A percentile compares a stretch with the other conserved stretches of the same genome.
phyloP scores from a whole-genome alignment of 2,113 vertebrate genomes.

The Syngnathus floridae region DNA sequence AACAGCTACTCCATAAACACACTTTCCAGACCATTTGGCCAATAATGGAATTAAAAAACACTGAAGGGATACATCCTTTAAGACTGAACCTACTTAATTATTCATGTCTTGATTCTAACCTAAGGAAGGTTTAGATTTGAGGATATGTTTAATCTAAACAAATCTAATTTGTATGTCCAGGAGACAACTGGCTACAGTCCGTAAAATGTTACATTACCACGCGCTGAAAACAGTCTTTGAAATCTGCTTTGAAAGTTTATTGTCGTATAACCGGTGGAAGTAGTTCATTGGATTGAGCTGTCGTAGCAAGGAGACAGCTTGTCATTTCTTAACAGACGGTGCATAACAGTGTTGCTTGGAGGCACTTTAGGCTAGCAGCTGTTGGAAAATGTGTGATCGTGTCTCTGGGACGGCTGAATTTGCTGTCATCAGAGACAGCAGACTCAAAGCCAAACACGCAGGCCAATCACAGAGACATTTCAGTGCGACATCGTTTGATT shows the following conservation, averaged over 20 bases:
- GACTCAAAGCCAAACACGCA: constrained; percentile 6
- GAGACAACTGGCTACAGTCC: constrained; percentile 14
- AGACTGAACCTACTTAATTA: constrained; percentile 32
- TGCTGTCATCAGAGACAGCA: constrained; percentile 31
- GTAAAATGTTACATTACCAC: constrained; percentile 30
- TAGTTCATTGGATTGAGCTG: constrained; percentile 53
- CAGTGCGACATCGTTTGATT: constrained; percentile 13
- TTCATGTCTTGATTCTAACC: constrained; percentile 22
- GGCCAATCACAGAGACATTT: constrained; percentile 26
- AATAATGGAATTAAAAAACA: constrained; percentile 42
- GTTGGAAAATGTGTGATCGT: constrained; percentile 56
- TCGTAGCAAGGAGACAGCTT: constrained; percentile 56
- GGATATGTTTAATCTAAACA: constrained; percentile 29
- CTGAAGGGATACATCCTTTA: constrained; percentile 23
- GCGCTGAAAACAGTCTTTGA: constrained; percentile 36
- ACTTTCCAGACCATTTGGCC: constrained; percentile 27
- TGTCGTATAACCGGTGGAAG: constrained; percentile 44
- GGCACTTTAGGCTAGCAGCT: constrained; percentile 62
- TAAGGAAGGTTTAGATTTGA: constrained; percentile 30
- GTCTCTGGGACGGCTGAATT: constrained; percentile 57
- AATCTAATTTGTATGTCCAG: constrained; percentile 38
- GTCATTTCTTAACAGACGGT: constrained; percentile 61
- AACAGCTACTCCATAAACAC: constrained; percentile 23
- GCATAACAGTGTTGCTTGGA: constrained; percentile 54
- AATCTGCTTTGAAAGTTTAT: constrained; percentile 36